These are phyloP conservation scores for Sycophila sp. DNA, from an alignment of 1,140 invertebrate species.

Conservation along the genomic window DNA sequence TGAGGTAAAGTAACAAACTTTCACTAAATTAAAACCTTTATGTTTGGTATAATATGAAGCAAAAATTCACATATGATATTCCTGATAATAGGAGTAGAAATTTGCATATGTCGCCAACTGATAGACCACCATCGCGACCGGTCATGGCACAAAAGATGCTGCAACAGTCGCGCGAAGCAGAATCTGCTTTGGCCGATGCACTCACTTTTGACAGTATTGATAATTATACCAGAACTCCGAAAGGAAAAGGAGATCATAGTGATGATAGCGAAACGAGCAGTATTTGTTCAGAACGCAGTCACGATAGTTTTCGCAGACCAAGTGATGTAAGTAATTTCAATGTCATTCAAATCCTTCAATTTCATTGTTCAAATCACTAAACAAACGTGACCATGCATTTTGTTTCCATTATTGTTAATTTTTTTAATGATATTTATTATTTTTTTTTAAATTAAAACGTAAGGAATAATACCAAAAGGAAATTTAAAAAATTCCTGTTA, in stretches of 20 bases:
- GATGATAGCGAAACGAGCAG: conserved; percentile 95
- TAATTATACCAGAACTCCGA: conserved; percentile 56
- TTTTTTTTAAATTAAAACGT: no score
- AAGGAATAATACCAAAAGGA: no score
- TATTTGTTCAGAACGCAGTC: conserved; percentile 91
- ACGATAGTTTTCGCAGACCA: conserved; percentile 82
- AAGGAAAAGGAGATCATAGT: conserved; percentile 77
- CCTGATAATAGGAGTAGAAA: conserved; percentile 50
- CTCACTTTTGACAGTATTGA: conserved; percentile 67
- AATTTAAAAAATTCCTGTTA: no score
- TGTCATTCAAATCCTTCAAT: background rate
- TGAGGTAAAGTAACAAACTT: conserved; percentile 45
- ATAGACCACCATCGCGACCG: conserved; percentile 69
- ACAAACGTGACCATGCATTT: no score
- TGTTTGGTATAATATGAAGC: no score
- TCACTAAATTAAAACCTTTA: background rate
- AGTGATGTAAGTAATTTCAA: conserved; percentile 78
- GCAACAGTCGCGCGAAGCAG: conserved; percentile 89
- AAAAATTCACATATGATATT: background rate
- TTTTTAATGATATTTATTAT: conserved; percentile 33
- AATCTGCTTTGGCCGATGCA: conserved; percentile 82
- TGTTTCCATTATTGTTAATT: no score
- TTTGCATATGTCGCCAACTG: conserved; percentile 63
- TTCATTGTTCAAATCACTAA: conserved; percentile 14
- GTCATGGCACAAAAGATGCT: conserved; percentile 84